These are phyloP conservation scores for Pyxicephalus adspersus DNA, from an alignment of 2,113 vertebrate genomes.

Conservation along the genomic window DNA sequence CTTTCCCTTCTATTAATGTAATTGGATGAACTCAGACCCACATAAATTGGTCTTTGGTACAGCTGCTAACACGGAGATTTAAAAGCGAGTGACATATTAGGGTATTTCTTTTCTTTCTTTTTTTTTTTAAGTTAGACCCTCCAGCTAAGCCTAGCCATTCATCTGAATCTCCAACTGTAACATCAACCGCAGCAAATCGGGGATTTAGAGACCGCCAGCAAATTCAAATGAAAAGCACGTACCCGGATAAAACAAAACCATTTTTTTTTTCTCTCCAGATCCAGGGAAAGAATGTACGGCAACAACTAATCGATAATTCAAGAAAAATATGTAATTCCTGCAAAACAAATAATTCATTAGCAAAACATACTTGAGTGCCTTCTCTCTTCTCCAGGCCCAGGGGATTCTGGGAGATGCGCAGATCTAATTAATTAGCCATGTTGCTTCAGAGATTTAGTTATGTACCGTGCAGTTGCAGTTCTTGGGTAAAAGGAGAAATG, in stretches of 20 bases:
- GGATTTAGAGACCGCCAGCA: constrained; percentile 64
- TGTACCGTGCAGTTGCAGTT: not conserved
- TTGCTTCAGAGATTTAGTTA: not conserved
- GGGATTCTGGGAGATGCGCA: constrained; percentile 21
- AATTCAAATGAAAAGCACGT: constrained; percentile 68
- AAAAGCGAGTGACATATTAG: constrained; percentile 55
- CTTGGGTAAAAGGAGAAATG: constrained; percentile 24
- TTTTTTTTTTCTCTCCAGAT: constrained; percentile 59
- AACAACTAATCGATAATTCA: constrained; percentile 45
- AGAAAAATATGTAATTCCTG: constrained; percentile 65
- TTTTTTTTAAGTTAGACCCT: constrained; percentile 62
- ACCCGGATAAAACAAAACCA: constrained; percentile 62
- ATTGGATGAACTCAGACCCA: constrained; percentile 59
- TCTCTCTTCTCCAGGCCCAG: not conserved
- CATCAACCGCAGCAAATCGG: constrained; percentile 59
- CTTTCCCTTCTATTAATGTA: constrained; percentile 59
- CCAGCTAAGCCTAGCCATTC: constrained; percentile 66
- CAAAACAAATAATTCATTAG: constrained; percentile 58
- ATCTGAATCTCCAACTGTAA: constrained; percentile 64
- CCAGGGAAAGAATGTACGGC: constrained; percentile 58
- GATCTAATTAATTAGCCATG: constrained; percentile 34
- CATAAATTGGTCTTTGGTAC: constrained; percentile 67
- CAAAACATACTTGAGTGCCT: constrained; percentile 20
- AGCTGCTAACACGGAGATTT: constrained; percentile 61
- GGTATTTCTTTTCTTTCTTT: constrained; percentile 53